Base-by-base conservation (phyloP, 2,113 vertebrate genomes). In the Porphyrio hochstetteri region DNA sequence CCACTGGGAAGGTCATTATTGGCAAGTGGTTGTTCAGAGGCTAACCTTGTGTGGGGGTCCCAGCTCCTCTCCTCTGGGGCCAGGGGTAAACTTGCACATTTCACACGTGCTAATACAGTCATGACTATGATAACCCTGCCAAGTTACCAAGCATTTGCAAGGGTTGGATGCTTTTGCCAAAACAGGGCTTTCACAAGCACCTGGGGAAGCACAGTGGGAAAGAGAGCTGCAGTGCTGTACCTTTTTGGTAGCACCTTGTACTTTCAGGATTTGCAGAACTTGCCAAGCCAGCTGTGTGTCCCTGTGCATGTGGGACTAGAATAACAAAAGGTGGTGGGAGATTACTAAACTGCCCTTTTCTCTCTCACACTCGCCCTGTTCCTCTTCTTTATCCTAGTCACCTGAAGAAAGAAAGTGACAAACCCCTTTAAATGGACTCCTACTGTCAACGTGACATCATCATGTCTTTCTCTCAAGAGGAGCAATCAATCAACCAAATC, bases 401-500 rank as follows among this genome's bases (percentile, higher is more conserved):
- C 98, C 98, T 99, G 98, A 99, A 99, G 98, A 99, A 99, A 97
- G 99, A 99, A 96, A 99, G 98, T 68, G 99, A 99, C 98, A 99
- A 99, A 98, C 98, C 99, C 93, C 98, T 99, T 98, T 99, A 98
- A 99, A 97, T 72, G 97, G 98, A 88, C 87, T 95, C 82, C 70
- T 3, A 4, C 76, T 71, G 91, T 96, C 91, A 76, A 40, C 9
- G 18, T 72, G 96, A 94, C 83, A 91, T 94, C 93, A 87, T 97
- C 69, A 50, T 67, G 72, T 87, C 83, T 95, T 91, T 84, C 88
- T 87, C 91, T 89, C 46, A 69, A 94, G 96, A 93, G 92, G 76
- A 96, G 94, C 92, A 93, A 93, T 84, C 87, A 83, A 70, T 87
- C 92, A 91, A 92, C 96, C 94, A 96, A 96, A 97, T 92, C 82